Conservation (phyloP, 2,888 invertebrate species). For the Holacanthella duospinosa region DNA sequence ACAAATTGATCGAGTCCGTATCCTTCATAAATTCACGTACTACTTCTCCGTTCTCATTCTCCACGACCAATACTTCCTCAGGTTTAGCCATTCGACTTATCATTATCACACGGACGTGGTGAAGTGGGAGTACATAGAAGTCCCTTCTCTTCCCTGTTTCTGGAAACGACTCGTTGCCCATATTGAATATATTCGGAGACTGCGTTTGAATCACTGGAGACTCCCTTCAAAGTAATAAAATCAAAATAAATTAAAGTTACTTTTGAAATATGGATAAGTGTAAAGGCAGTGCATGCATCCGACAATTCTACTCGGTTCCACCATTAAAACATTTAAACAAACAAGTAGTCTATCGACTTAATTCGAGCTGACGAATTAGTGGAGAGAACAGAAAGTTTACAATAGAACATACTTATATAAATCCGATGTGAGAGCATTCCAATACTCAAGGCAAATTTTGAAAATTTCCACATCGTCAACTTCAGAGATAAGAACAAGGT, state of each 20-base stretch:
- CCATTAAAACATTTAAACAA: no score
- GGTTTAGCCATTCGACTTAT: conserved; percentile 99
- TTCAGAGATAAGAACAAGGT: conserved; percentile 84
- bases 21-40: conserved; percentile 99
- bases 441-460: conserved; percentile 98
- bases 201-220: conserved; percentile 24
- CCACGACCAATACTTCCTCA: conserved; percentile 97
- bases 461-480: conserved; percentile 99
- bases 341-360: neutral
- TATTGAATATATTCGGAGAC: conserved; percentile 20
- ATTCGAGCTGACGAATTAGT: no score
- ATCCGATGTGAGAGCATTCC: conserved; percentile 87
- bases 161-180: conserved; percentile 7
- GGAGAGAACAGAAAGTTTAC: neutral
- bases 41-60: conserved; percentile 99
- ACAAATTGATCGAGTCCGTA: conserved; percentile 97
- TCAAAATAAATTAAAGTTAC: conserved; percentile 3
- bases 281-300: neutral
- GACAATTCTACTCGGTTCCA: neutral
- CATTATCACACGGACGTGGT: conserved; percentile 75
- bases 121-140: conserved; percentile 68
- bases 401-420: conserved; percentile 67
- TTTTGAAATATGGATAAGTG: neutral
- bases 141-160: conserved; percentile 43
- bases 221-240: conserved; percentile 20